Percentiles rank a stretch among this genome's conserved stretches.
Conservation (phyloP, 1,140 invertebrate species). For the Coelopa frigida region DNA sequence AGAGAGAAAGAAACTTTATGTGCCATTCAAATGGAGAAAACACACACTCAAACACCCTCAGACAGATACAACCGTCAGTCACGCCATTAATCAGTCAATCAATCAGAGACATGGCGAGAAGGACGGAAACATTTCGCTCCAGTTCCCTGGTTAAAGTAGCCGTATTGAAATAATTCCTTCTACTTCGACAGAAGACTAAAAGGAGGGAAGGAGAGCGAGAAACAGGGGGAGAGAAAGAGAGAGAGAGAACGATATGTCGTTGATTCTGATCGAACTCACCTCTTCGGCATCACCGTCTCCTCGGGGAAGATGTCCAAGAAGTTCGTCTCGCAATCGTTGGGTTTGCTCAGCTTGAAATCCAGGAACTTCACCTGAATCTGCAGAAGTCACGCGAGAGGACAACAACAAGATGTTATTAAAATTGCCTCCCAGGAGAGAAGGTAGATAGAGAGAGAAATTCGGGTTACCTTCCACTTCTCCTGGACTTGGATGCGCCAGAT, state of each 20-base stretch:
- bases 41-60: too few species aligned
- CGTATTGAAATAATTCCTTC: too few species aligned
- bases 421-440: neutral
- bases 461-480: conserved; percentile 58
- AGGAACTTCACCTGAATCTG: conserved; percentile 69
- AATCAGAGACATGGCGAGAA: too few species aligned
- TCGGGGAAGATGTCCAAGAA: conserved; percentile 70
- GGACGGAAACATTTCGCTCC: too few species aligned
- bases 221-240: neutral
- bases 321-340: conserved; percentile 78
- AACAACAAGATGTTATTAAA: conserved; percentile 1
- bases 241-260: neutral
- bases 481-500: conserved; percentile 70
- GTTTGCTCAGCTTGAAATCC: conserved; percentile 59
- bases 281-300: conserved; percentile 55
- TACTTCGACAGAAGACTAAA: too few species aligned
- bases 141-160: too few species aligned
- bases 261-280: conserved; percentile 22
- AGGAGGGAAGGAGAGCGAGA: neutral
- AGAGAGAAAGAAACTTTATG: too few species aligned
- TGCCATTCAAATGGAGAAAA: too few species aligned
- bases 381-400: conserved; percentile 7
- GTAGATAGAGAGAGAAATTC: conserved; percentile 7
- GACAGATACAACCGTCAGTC: too few species aligned
- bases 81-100: too few species aligned